Evolutionary conservation across 2,797 vertebrate genomes (phyloP), one percentile per base, ranked within the genome.

Genomic region (Sebastes melanostomus): DNA sequence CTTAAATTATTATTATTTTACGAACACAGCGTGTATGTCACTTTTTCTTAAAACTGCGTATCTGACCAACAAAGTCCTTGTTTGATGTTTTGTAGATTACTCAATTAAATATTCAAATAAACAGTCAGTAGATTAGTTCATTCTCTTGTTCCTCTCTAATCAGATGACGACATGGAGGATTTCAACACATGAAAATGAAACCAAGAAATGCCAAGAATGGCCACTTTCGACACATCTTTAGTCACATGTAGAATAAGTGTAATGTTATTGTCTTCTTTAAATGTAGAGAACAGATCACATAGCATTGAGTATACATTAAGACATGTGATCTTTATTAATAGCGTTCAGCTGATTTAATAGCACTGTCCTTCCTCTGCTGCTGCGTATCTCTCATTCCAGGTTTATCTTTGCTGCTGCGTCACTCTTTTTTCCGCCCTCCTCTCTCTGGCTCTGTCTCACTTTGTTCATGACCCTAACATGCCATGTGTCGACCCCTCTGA

Each of bases 321-420:
- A 25, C 34, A 50, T 20, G 42, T 38, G 20, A 56, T 8, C 22
- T 74, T 68, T 18, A 60, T 56, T 68, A 54, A 71, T 11, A 13
- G 25, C 20, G 54, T 42, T 42, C 8, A 62, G 65, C 42, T 63
- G 27, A 24, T 42, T n/a, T 25, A 12, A 6, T 50, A 38, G 2
- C 30, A 8, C 9, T 3, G 30, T 32, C 52, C 13, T 27, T 61
- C 62, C 42, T 60, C 67, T 54, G 22, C 42, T 70, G 27, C 34
- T 42, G 58, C 13, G 4, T 34, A 42, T 77, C 67, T 79, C 24
- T n/a, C 25, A 20, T 54, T 50, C 14, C 4, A 3, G 29, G 46
- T 65, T 32, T 75, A 74, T 86, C 72, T 75, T 32, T 68, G 60
- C 72, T 69, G 75, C 68, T 75, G 74, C 65, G 27, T 84, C 81